Evolutionary conservation across 2,113 vertebrate genomes (phyloP).

Genomic region (Archocentrus centrarchus): DNA sequence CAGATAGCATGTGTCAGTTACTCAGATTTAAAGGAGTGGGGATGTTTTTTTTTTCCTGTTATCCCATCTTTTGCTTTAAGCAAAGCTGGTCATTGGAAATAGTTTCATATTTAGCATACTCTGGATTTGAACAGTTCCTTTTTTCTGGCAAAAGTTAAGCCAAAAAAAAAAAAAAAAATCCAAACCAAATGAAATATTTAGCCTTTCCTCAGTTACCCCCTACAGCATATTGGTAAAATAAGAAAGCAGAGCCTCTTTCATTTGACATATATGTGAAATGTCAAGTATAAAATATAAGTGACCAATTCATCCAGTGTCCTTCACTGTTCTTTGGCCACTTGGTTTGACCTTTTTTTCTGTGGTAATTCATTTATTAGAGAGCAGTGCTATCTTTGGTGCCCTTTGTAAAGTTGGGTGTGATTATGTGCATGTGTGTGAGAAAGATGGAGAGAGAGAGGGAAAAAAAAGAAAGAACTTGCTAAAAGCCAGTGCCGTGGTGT

Average conservation of each 20-base stretch:
- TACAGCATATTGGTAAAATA: background rate
- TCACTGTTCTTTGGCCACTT: slow-evolving; percentile 23
- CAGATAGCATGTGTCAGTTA: background rate
- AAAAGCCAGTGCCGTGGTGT: slow-evolving; percentile 73
- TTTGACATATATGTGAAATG: slow-evolving; percentile 55
- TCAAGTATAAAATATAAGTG: slow-evolving; percentile 31
- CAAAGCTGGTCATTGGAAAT: too few relatives aligned
- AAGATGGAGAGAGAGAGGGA: background rate
- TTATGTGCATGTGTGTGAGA: background rate
- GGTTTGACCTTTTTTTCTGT: slow-evolving; percentile 44
- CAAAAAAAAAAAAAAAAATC: background rate
- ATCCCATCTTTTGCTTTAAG: too few relatives aligned
- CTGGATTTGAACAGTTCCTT: background rate
- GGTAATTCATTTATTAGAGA: slow-evolving; percentile 47
- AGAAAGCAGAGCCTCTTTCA: background rate
- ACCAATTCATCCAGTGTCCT: slow-evolving; percentile 11
- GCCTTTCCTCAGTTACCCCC: background rate
- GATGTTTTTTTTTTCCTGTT: too few relatives aligned
- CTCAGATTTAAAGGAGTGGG: background rate
- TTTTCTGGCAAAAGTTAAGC: background rate
- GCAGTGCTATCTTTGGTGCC: slow-evolving; percentile 32
- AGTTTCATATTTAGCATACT: too few relatives aligned
- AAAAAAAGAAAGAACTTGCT: slow-evolving; percentile 36
- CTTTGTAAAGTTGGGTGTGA: slow-evolving; percentile 44
- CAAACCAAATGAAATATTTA: background rate